Base-by-base conservation (phyloP, 2,113 vertebrate genomes). In the Accipiter cooperii region DNA sequence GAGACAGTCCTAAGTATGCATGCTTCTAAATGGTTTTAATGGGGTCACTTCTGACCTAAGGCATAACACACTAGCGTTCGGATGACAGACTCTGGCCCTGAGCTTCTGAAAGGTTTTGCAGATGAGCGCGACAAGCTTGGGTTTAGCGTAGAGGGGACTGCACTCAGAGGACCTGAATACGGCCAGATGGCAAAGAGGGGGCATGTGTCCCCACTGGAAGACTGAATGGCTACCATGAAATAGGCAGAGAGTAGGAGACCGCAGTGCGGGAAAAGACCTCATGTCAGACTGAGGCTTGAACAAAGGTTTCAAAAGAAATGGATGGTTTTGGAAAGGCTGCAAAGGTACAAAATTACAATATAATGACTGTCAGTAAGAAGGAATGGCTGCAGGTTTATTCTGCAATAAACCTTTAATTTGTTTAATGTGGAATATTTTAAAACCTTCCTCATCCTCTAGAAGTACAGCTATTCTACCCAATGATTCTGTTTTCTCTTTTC, bases 1-100 rank as follows among this genome's bases (percentile, higher is more conserved):
- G 38, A 95, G 91, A 76, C 61, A 68, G 51, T 57, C 54, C 4
- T 63, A 95, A 94, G 74, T 77, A 42, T 77, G 85, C 64, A 13
- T 8, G 58, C 54, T 78, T 83, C 75, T 79, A 49, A 94, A 69
- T 79, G 92, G 82, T 60, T 94, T 81, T 93, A 97, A 97, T 81
- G 97, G 90, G 97, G 96, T 97, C 97, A 87, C 90, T 74, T 66
- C 79, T 93, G 83, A 94, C 96, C 96, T 94, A 51, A 90, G 95
- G 96, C 96, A 18, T 21, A 90, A 70, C 44, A 8, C 8, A 2
- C 71, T 28, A 12, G 79, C 5, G 10, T 73, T 87, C 0, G 1
- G 79, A 87, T 74, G 93, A 49, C 89, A 95, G 89, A 26, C 71
- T 85, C 84, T 33, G 54, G 66, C 93, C 77, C 82, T 33, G 75